A percentile compares a stretch with the other conserved stretches of the same genome.
Conservation (phyloP, 2,113 vertebrate genomes). For the Fregata magnificens region DNA sequence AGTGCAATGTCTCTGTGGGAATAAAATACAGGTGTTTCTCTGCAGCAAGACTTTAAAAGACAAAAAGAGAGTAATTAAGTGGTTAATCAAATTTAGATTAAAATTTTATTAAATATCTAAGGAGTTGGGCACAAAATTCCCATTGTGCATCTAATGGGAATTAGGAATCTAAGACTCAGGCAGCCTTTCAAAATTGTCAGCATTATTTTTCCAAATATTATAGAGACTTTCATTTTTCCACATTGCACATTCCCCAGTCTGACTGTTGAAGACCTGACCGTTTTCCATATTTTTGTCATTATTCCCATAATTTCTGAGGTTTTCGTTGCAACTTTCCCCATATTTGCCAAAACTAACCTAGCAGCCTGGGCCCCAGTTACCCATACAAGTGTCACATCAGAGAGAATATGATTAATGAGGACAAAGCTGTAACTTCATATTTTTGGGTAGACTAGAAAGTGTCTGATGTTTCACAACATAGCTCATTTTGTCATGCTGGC, state of each 20-base stretch:
- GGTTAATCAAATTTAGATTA: neutral
- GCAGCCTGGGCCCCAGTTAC: neutral
- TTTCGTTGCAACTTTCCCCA: neutral
- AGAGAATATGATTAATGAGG: constrained; percentile 2
- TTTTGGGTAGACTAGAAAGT: constrained; percentile 8
- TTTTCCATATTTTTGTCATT: neutral
- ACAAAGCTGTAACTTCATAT: neutral
- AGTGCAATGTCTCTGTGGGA: neutral
- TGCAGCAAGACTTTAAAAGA: neutral
- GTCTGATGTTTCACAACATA: constrained; percentile 18
- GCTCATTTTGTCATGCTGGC: constrained; percentile 19
- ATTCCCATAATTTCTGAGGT: neutral
- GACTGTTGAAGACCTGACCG: neutral
- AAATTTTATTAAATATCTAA: neutral
- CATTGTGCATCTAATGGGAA: neutral
- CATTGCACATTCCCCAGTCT: neutral
- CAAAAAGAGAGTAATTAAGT: neutral
- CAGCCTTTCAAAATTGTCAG: neutral
- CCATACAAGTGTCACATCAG: neutral
- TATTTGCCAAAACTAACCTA: neutral
- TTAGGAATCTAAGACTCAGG: neutral
- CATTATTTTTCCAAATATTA: neutral
- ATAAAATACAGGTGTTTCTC: neutral
- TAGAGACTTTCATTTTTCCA: neutral
- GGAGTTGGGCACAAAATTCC: neutral